Evolutionary conservation across 1,140 invertebrate species (phyloP).

Genomic region (Matsumurasca onukii): DNA sequence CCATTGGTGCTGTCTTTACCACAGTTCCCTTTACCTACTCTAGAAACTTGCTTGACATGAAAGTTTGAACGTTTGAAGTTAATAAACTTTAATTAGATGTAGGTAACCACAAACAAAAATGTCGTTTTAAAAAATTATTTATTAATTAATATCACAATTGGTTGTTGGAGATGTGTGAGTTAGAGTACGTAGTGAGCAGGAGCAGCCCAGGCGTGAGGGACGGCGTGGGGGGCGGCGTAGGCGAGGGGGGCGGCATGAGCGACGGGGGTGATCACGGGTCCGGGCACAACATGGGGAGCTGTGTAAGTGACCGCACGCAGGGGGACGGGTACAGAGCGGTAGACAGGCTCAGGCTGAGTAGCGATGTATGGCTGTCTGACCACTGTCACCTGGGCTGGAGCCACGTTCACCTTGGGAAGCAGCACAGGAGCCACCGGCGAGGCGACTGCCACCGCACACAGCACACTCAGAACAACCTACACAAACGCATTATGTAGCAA

Average conservation of each 20-base stretch:
- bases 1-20: too few relatives aligned
- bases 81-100: too few relatives aligned
- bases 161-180: too few relatives aligned
- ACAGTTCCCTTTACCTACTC: too few relatives aligned
- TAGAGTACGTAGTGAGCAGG: background rate
- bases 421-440: slow-evolving; percentile 39
- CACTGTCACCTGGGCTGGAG: slow-evolving; percentile 42
- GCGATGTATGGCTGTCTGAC: slow-evolving; percentile 44
- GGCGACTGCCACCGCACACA: slow-evolving; percentile 30
- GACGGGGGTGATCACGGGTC: slow-evolving; percentile 23
- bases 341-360: slow-evolving; percentile 40
- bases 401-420: slow-evolving; percentile 42
- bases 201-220: slow-evolving; percentile 12
- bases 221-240: slow-evolving; percentile 29
- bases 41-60: too few relatives aligned
- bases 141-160: too few relatives aligned
- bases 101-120: too few relatives aligned
- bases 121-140: too few relatives aligned
- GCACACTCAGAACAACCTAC: slow-evolving; percentile 36
- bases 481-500: too few relatives aligned
- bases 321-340: slow-evolving; percentile 43
- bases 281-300: slow-evolving; percentile 36
- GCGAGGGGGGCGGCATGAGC: slow-evolving; percentile 29
- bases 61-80: too few relatives aligned
- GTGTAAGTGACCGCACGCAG: slow-evolving; percentile 42